These are phyloP conservation scores for Gadus chalcogrammus DNA, from an alignment of 2,113 vertebrate species.

Conservation along the genomic window DNA sequence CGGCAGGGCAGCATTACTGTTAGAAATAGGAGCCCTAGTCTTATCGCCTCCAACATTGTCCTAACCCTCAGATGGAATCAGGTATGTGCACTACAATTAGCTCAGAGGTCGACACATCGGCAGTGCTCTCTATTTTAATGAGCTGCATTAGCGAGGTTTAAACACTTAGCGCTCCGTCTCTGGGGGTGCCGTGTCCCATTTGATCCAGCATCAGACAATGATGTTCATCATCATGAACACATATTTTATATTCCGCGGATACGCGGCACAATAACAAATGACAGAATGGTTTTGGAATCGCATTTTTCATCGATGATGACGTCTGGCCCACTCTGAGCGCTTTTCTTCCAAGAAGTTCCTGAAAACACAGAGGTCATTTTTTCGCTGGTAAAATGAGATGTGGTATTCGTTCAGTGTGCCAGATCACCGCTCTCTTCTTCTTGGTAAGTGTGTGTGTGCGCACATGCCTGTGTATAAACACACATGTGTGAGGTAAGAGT, in stretches of 20 bases:
- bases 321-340: conserved; percentile 50
- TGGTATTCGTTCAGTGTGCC: conserved; percentile 48
- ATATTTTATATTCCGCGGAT: conserved; percentile 62
- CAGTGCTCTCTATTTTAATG: conserved; percentile 49
- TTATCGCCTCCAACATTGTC: conserved; percentile 67
- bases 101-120: conserved; percentile 52
- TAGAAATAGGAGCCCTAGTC: conserved; percentile 48
- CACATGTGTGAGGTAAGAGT: conserved; percentile 22
- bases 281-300: conserved; percentile 55
- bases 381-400: conserved; percentile 47
- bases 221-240: conserved; percentile 53
- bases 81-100: conserved; percentile 51
- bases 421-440: conserved; percentile 36
- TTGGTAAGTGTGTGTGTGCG: conserved; percentile 17
- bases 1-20: conserved; percentile 38
- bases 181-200: conserved; percentile 47
- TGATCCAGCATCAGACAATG: conserved; percentile 61
- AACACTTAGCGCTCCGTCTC: conserved; percentile 40
- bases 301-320: conserved; percentile 60
- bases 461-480: conserved; percentile 21
- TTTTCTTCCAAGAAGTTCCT: conserved; percentile 50
- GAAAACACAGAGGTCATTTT: conserved; percentile 56
- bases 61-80: conserved; percentile 60
- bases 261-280: conserved; percentile 64
- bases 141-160: conserved; percentile 43